Evolutionary conservation across 2,797 vertebrate species (phyloP).

Genomic region (Crocidura indochinensis): DNA sequence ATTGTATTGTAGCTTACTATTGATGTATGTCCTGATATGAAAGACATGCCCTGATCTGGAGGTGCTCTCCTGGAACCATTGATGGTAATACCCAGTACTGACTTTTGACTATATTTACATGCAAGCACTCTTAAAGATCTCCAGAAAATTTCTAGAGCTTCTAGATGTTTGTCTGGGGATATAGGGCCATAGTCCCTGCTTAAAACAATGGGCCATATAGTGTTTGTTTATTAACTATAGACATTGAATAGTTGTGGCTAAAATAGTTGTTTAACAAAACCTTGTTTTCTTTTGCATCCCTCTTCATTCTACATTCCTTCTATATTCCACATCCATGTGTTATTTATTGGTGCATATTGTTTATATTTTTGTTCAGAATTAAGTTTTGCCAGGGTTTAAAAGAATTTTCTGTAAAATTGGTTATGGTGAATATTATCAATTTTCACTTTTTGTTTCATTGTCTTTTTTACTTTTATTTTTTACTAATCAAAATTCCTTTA

Average conservation of each 20-base stretch:
- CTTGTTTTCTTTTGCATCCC: not conserved
- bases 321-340: not conserved
- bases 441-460: not conserved
- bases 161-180: not conserved
- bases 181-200: not conserved
- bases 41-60: not conserved
- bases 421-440: constrained; percentile 15
- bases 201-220: constrained; percentile 24
- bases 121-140: not conserved
- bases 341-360: constrained; percentile 44
- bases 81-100: not conserved
- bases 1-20: not conserved
- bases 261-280: constrained; percentile 21
- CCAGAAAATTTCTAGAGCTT: not conserved
- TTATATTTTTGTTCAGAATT: constrained; percentile 17
- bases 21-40: not conserved
- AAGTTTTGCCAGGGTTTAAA: not conserved
- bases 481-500: constrained; percentile 12
- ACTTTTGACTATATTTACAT: constrained; percentile 17
- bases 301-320: not conserved
- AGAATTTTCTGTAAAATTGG: constrained; percentile 40
- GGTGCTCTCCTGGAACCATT: not conserved
- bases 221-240: constrained; percentile 31
- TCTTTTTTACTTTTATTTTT: not conserved
- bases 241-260: constrained; percentile 20